Percentiles rank a stretch among this genome's conserved stretches.
Evolutionary conservation across 2,113 vertebrate species (phyloP).

Genomic region (Hemicordylus capensis): DNA sequence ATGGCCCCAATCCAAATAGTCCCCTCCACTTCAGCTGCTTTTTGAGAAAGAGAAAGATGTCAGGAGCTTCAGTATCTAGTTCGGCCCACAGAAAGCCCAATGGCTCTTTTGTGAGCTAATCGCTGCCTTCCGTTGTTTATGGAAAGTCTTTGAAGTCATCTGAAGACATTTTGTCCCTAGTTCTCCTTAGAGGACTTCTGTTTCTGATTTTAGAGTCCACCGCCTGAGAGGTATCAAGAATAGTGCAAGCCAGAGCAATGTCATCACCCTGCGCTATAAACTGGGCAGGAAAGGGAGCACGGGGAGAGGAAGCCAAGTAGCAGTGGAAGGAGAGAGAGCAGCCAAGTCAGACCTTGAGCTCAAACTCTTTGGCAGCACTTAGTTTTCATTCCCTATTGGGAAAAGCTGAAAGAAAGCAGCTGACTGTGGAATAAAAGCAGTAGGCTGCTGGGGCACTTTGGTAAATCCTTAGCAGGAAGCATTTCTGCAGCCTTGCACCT

Average conservation of each 20-base stretch:
- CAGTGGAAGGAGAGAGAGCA: constrained; percentile 4
- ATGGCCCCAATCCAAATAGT: no score
- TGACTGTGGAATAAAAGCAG: background rate
- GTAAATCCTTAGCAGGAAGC: background rate
- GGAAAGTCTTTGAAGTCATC: background rate
- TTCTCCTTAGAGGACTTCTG: background rate
- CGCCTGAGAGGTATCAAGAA: background rate
- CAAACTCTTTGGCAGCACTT: background rate
- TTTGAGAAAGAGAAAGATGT: no score
- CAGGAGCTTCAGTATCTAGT: no score
- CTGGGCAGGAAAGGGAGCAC: background rate
- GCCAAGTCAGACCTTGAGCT: constrained; percentile 14
- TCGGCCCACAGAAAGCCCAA: background rate
- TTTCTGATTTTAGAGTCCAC: background rate
- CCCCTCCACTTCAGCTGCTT: no score
- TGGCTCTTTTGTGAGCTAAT: background rate
- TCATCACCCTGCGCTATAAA: constrained; percentile 5
- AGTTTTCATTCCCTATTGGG: constrained; percentile 1
- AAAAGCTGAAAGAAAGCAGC: background rate
- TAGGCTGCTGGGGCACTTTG: background rate
- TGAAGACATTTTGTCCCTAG: background rate
- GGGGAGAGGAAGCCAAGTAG: constrained; percentile 6
- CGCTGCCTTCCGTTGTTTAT: background rate
- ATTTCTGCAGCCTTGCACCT: constrained; percentile 4
- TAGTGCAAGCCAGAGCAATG: constrained; percentile 9